phyloP scores from a whole-genome alignment of 2,888 invertebrate species.

The Pristionchus arcanus region DNA sequence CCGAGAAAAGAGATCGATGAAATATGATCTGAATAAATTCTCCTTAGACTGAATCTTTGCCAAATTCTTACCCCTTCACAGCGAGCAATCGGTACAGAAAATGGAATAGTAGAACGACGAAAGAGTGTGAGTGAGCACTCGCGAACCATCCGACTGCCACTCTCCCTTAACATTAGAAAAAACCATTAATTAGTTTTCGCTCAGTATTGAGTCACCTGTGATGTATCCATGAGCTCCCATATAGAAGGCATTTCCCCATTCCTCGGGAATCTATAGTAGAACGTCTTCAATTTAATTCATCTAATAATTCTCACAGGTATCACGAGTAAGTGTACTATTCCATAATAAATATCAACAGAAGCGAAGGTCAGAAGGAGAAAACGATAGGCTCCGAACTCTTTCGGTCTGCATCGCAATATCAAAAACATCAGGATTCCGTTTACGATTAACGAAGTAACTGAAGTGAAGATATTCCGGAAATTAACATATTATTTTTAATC shows the following conservation, averaged over 20 bases:
- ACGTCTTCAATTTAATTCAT: no score
- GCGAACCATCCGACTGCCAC: slow-evolving; percentile 42
- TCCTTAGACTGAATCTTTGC: no score
- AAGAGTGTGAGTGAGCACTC: slow-evolving; percentile 49
- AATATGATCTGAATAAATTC: background rate
- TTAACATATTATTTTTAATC: background rate
- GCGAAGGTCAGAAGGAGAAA: slow-evolving; percentile 40
- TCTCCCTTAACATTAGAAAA: background rate
- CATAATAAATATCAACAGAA: slow-evolving; percentile 52
- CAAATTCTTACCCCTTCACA: slow-evolving; percentile 20
- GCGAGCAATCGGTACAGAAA: slow-evolving; percentile 42
- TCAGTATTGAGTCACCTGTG: background rate
- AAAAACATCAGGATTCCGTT: background rate
- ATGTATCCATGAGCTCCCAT: slow-evolving; percentile 52
- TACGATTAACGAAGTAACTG: background rate
- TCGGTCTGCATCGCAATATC: slow-evolving; percentile 6
- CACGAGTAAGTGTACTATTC: slow-evolving; percentile 36
- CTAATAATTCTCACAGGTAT: background rate
- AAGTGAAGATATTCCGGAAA: background rate
- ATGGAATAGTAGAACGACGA: slow-evolving; percentile 45
- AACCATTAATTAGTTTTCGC: no score
- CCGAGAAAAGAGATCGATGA: background rate
- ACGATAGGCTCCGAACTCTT: slow-evolving; percentile 22
- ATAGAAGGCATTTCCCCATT: slow-evolving; percentile 49
- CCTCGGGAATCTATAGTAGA: slow-evolving; percentile 9